Conservation (phyloP, 2,113 vertebrate genomes). For the Pterocles gutturalis region DNA sequence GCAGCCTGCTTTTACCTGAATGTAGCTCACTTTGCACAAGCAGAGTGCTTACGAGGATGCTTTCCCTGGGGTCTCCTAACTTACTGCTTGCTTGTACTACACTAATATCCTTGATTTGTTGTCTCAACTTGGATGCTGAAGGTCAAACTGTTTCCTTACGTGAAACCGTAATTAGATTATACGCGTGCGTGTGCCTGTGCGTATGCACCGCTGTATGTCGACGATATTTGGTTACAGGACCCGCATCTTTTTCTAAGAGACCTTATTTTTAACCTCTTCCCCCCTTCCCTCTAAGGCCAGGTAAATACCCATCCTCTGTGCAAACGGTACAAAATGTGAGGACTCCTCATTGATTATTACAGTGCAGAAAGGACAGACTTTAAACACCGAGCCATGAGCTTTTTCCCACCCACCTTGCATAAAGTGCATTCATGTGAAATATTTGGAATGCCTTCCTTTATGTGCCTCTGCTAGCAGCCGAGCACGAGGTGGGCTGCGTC, state of each 20-base stretch:
- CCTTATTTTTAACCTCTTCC: constrained; percentile 55
- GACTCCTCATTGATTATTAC: neutral
- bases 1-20: constrained; percentile 34
- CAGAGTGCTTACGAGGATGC: constrained; percentile 67
- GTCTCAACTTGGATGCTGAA: constrained; percentile 89
- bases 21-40: constrained; percentile 47
- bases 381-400: neutral
- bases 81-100: constrained; percentile 82
- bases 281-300: neutral
- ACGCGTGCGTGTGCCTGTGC: neutral
- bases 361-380: neutral
- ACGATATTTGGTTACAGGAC: constrained; percentile 22
- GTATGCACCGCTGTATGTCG: neutral
- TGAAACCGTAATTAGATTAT: constrained; percentile 85
- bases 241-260: neutral
- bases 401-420: constrained; percentile 57
- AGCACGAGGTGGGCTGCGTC: neutral
- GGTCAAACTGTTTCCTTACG: constrained; percentile 91
- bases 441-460: constrained; percentile 63
- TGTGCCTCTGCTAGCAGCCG: neutral
- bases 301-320: neutral
- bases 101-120: constrained; percentile 90
- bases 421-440: constrained; percentile 65
- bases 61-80: constrained; percentile 87
- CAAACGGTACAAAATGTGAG: neutral